phyloP scores from a whole-genome alignment of 2,113 vertebrate genomes.

The Dipodomys ordii region DNA sequence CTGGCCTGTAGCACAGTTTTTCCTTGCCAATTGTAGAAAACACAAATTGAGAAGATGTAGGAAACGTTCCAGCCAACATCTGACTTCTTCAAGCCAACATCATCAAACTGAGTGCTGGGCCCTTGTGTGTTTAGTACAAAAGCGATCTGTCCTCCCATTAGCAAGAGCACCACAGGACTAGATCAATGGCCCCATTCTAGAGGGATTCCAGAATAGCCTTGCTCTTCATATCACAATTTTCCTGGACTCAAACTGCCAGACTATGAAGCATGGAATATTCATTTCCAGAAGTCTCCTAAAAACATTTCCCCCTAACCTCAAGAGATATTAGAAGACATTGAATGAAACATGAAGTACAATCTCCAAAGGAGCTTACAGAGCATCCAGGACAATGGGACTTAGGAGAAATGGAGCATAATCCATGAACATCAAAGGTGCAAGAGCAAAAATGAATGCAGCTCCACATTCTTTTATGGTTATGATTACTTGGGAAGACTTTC shows the following conservation, averaged over 20 bases:
- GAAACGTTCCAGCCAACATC: not conserved
- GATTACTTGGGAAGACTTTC: not conserved
- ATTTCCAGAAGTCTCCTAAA: constrained; percentile 52
- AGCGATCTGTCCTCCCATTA: constrained; percentile 3
- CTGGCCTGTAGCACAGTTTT: not conserved
- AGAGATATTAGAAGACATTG: constrained; percentile 14
- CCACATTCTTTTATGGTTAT: not conserved
- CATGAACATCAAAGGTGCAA: not conserved
- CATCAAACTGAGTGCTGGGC: not conserved
- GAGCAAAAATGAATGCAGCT: not conserved
- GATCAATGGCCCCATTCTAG: not conserved
- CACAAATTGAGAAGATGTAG: not conserved
- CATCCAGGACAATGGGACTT: not conserved
- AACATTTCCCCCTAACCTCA: not conserved
- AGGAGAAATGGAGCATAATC: not conserved
- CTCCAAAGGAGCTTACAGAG: not conserved
- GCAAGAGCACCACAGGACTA: not conserved
- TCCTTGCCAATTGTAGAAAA: constrained; percentile 11
- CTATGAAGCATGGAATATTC: not conserved
- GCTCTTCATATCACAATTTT: not conserved
- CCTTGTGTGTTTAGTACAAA: not conserved
- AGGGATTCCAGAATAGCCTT: not conserved
- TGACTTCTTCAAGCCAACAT: constrained; percentile 1
- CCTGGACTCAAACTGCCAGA: not conserved
- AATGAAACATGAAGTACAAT: not conserved